Conservation (phyloP, 2,113 vertebrate genomes). For the Spilogale gracilis region DNA sequence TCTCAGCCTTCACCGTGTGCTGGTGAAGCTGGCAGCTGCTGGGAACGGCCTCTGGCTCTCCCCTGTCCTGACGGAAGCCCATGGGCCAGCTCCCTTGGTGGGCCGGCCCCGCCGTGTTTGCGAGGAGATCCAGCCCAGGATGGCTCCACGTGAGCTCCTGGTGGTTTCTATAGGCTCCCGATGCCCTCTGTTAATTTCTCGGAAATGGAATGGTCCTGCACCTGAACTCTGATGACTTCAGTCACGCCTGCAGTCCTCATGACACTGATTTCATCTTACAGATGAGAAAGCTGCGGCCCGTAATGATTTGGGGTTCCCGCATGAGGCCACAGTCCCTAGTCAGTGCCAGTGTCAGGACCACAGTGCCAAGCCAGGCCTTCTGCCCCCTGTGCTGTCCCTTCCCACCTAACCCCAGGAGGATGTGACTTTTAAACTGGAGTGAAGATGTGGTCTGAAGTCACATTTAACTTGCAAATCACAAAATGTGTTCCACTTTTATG, state of each 20-base stretch:
- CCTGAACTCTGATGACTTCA: neutral
- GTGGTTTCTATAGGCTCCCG: neutral
- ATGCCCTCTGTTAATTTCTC: neutral
- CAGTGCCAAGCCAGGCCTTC: neutral
- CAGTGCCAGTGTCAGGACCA: neutral
- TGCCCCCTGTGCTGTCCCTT: neutral
- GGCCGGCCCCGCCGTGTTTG: neutral
- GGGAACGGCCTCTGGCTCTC: neutral
- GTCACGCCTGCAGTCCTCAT: neutral
- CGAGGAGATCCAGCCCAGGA: neutral
- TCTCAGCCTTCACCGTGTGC: fast-evolving
- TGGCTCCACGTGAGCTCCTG: neutral
- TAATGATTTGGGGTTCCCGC: fast-evolving
- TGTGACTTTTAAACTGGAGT: conserved; percentile 71
- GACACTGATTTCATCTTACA: neutral
- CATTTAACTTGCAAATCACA: conserved; percentile 84
- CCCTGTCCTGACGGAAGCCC: no score
- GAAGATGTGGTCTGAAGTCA: conserved; percentile 70
- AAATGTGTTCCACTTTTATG: conserved; percentile 82
- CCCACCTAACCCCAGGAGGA: neutral
- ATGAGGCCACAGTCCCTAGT: neutral
- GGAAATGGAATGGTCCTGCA: neutral
- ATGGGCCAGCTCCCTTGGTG: neutral
- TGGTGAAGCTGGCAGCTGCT: neutral
- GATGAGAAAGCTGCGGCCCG: neutral